Evolutionary conservation across 2,797 vertebrate genomes (phyloP).

Genomic region (Perodicticus potto): DNA sequence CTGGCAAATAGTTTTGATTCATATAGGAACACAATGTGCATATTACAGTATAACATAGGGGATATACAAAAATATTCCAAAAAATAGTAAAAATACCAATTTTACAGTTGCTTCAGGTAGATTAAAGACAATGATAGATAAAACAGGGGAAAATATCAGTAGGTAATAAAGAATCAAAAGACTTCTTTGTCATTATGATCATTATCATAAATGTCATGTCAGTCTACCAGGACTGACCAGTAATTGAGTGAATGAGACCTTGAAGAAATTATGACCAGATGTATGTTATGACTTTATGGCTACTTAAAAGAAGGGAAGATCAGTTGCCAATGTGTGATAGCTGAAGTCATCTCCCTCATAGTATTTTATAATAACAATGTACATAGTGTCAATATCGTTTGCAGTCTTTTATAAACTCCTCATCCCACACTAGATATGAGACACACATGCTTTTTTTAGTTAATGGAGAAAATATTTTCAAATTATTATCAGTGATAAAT

Average conservation of each 20-base stretch:
- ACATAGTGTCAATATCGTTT: neutral
- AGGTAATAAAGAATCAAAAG: neutral
- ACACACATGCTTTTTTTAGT: constrained; percentile 33
- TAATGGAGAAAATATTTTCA: neutral
- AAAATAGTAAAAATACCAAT: neutral
- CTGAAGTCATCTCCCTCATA: neutral
- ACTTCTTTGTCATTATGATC: constrained; percentile 21
- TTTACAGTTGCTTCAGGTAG: neutral
- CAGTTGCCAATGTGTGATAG: neutral
- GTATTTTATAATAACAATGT: neutral
- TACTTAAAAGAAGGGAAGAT: neutral
- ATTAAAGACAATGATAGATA: neutral
- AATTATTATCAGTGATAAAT: neutral
- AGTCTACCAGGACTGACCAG: neutral
- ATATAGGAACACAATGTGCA: neutral
- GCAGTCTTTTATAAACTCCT: neutral
- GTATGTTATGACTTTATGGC: neutral
- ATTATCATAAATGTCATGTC: neutral
- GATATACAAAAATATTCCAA: neutral
- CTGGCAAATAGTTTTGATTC: neutral
- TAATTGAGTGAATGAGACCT: neutral
- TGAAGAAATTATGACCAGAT: neutral
- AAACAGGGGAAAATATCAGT: neutral
- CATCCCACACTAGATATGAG: neutral
- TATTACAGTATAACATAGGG: neutral